These are phyloP conservation scores for Calameuta filiformis DNA, from an alignment of 2,888 invertebrate species.

Conservation along the genomic window DNA sequence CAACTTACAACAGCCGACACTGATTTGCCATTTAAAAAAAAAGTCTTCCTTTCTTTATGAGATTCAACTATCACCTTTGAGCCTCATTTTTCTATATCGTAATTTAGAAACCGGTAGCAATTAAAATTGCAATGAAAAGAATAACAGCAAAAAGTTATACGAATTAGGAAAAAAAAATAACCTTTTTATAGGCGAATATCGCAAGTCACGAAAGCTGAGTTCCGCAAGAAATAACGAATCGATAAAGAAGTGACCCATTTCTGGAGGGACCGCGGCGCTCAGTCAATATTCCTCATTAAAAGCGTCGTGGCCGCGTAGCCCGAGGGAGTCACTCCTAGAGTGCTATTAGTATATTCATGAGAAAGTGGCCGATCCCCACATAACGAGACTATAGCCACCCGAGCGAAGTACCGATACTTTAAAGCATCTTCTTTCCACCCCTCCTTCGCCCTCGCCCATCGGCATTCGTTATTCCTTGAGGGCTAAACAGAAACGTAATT, in stretches of 20 bases:
- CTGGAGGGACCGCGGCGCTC: slow-evolving; percentile 21
- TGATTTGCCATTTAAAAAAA: slow-evolving; percentile 47
- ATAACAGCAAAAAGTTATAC: too few species aligned
- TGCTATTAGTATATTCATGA: slow-evolving; percentile 60
- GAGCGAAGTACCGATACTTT: slow-evolving; percentile 13
- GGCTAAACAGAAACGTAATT: slow-evolving; percentile 54
- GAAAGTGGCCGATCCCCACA: slow-evolving; percentile 32
- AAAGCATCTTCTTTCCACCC: too few species aligned
- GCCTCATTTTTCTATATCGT: too few species aligned
- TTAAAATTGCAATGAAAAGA: too few species aligned
- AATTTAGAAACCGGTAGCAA: too few species aligned
- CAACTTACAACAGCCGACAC: slow-evolving; percentile 52
- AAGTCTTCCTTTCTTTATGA: too few species aligned
- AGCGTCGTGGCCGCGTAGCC: slow-evolving; percentile 27
- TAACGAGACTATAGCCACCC: slow-evolving; percentile 23
- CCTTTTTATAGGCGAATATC: too few species aligned
- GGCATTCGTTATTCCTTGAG: slow-evolving; percentile 25
- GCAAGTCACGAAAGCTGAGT: too few species aligned
- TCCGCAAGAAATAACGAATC: slow-evolving; percentile 12
- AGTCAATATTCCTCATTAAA: slow-evolving; percentile 49
- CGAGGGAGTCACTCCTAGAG: slow-evolving; percentile 38
- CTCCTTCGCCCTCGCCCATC: too few species aligned
- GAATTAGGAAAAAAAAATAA: too few species aligned
- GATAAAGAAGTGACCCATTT: slow-evolving; percentile 33
- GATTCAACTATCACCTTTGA: too few species aligned